phyloP scores from a whole-genome alignment of 2,113 vertebrate genomes.

The Puma concolor region DNA sequence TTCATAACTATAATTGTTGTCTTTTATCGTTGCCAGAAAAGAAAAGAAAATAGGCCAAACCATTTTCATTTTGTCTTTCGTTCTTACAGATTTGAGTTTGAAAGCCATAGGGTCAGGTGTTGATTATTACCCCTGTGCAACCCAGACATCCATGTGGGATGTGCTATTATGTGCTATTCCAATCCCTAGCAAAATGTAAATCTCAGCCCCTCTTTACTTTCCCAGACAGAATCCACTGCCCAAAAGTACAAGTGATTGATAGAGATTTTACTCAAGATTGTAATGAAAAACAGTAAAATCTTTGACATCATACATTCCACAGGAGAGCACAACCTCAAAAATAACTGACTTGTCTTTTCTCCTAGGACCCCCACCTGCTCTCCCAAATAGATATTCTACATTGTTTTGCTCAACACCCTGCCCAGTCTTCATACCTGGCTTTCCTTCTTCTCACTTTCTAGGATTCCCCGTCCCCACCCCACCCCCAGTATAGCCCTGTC shows the following conservation, averaged over 20 bases:
- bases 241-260: background rate
- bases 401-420: background rate
- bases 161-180: background rate
- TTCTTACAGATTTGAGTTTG: background rate
- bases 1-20: background rate
- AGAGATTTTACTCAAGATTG: background rate
- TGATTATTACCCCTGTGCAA: background rate
- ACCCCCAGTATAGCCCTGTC: background rate
- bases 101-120: background rate
- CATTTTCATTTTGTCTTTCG: background rate
- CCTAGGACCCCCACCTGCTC: background rate
- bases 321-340: background rate
- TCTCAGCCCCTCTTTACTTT: background rate
- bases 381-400: background rate
- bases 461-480: background rate
- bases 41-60: background rate
- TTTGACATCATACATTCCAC: background rate
- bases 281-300: background rate
- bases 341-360: background rate
- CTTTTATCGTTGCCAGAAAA: background rate
- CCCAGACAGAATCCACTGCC: background rate
- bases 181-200: background rate
- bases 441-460: background rate
- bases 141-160: background rate
- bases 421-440: background rate